Base-by-base conservation (phyloP, 2,888 invertebrate genomes). In the Tachystola acroxantha region DNA sequence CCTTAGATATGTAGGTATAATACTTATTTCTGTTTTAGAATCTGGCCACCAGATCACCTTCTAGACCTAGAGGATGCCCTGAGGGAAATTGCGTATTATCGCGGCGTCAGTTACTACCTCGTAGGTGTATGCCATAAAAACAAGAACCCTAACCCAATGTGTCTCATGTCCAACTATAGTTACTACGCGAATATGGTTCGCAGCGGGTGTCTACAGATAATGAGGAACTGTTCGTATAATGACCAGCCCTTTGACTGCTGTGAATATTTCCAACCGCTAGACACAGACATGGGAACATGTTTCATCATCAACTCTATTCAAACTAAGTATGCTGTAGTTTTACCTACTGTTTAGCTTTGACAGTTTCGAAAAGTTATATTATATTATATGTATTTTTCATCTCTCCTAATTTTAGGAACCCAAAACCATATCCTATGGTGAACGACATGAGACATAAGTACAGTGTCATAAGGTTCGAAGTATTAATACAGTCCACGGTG, bases 1-100 rank as follows among this genome's bases (percentile, higher is more conserved):
- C 3, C 16, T 6, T 16, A 16, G 3, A 16, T 16, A 16, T 4
- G 16, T 16, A 16, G 16, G 16, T 16, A 16, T 4, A 16, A 6
- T 16, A 6, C 6, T 16, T 16, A 3, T 16, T 16, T 16, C 3
- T 16, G 16, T 16, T 16, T 16, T 63, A 91, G 93, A 34, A 78
- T 91, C 5, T 93, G 90, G 88, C 90, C 93, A 1, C 79, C 86
- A 9, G 88, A 89, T 2, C 92, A 92, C 46, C 90, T 92, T 44
- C 86, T 90, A 38, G 92, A 93, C 42, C 64, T 93, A 14, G 93
- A 94, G 57, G 93, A 93, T 54, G 89, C 91, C 0, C 73, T 93
- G 0, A 90, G 88, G 54, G 93, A 93, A 60, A 87, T 93, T 25
- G 90, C 90, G 0, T 93, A 89, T 64, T 93, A 91, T 57, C 89